Base-by-base conservation (phyloP, 2,888 invertebrate species). In the Chaetogeoica ovagalla region DNA sequence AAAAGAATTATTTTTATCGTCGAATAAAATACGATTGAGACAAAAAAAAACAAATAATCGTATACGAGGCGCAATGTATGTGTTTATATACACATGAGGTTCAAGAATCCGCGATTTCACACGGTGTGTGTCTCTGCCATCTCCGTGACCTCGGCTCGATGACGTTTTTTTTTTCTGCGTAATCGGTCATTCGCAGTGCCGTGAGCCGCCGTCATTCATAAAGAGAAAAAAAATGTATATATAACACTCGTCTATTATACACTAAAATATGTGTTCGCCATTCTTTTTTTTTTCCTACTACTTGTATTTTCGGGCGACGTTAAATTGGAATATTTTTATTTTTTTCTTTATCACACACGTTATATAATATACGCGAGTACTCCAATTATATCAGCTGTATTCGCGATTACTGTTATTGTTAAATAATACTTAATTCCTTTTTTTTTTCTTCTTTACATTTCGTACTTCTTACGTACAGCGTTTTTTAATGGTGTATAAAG, bases 151-250 rank as follows among this genome's bases (percentile, higher is more conserved):
- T 79, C 70, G 65, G 19, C 48, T 2, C 21, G 23, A 43, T 71
- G 70, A 63, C 55, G 39, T 62, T 70, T 79, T 79, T 30, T 23
- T 70, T 70, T 79, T 79, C 55, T 55, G 65, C 57, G 39, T 63
- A 65, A 79, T 71, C 79, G 71, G 52, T 65, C n/a, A 69, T 69
- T 70, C 70, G 17, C 30, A 30, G 30, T 60, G 65, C 60, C 59
- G 55, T 39, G 8, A 39, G 70, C 30, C 30, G 30, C 30, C 30
- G 30, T 30, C 65, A 65, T 79, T 79, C 71, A 65, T 43, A 63
- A 70, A 23, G 62, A 39, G 69, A 7, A 59, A 21, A 55, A 55
- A 55, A 55, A 55, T 19, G 19, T 48, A 30, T 30, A 30, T 30
- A 30, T 30, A 30, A 30, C 4, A 30, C 1, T 4, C 30, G 30